A percentile compares a stretch with the other conserved stretches of the same genome.
Conservation (phyloP, 2,113 vertebrate species). For the Phalacrocorax carbo region DNA sequence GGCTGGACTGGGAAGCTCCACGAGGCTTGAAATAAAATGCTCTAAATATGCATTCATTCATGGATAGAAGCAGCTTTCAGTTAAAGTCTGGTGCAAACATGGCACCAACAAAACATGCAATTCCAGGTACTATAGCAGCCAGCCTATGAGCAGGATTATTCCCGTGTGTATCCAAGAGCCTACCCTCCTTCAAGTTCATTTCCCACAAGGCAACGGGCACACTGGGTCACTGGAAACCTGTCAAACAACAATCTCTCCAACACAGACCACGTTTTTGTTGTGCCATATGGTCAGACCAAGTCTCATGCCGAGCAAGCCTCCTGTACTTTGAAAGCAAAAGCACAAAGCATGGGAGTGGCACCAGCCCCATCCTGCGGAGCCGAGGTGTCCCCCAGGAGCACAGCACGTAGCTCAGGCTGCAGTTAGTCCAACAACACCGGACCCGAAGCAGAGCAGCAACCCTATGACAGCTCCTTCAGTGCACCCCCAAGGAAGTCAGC, state of each 20-base stretch:
- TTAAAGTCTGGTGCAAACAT: not conserved
- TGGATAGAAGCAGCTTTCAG: not conserved
- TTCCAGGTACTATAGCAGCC: not conserved
- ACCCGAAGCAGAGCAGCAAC: not conserved
- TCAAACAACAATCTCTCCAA: not conserved
- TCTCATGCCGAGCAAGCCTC: not conserved
- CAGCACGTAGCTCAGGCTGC: not conserved
- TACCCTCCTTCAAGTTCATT: not conserved
- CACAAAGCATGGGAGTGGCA: not conserved
- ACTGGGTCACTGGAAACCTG: not conserved
- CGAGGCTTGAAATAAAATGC: not conserved
- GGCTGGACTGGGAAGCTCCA: not conserved
- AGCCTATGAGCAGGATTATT: not conserved
- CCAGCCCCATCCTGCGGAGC: not conserved
- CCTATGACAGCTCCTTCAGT: not conserved
- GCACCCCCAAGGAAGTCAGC: not conserved
- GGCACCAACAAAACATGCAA: not conserved
- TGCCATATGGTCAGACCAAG: not conserved
- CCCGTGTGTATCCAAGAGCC: not conserved
- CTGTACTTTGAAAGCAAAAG: not conserved
- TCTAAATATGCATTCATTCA: not conserved
- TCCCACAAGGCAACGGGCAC: not conserved
- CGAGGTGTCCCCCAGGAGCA: not conserved
- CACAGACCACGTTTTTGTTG: not conserved
- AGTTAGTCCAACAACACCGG: not conserved